A percentile compares a stretch with the other conserved stretches of the same genome.
Conservation (phyloP, 2,797 vertebrate species). For the Myotis vivesi region DNA sequence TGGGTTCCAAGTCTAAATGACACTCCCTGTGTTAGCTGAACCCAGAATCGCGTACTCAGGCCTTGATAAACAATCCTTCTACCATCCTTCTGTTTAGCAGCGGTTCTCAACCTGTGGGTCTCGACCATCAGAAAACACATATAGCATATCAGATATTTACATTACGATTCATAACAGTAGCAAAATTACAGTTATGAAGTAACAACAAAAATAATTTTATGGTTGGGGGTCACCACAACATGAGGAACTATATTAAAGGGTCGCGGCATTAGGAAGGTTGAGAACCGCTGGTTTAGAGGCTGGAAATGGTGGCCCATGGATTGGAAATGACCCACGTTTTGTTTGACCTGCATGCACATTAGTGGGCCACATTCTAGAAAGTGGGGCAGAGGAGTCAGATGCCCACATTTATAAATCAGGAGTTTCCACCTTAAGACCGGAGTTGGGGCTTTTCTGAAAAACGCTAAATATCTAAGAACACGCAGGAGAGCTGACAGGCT, state of each 20-base stretch:
- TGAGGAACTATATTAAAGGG: too few species aligned
- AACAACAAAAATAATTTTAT: too few species aligned
- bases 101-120: too few species aligned
- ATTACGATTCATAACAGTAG: too few species aligned
- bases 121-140: too few species aligned
- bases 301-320: not conserved
- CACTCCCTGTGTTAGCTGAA: not conserved
- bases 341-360: not conserved
- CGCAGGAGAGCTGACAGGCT: not conserved
- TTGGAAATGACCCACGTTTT: not conserved
- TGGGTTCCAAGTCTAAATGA: slow-evolving; percentile 6
- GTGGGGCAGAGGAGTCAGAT: not conserved
- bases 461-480: not conserved
- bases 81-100: not conserved
- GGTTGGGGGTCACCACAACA: too few species aligned
- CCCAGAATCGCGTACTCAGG: not conserved
- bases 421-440: not conserved
- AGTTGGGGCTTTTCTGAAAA: not conserved
- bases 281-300: not conserved
- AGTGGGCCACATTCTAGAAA: not conserved
- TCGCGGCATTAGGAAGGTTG: too few species aligned
- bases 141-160: too few species aligned
- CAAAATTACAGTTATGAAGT: too few species aligned
- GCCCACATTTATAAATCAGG: slow-evolving; percentile 4
- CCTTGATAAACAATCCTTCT: not conserved